Base-by-base conservation (phyloP, 2,888 invertebrate species). In the Subacronicta megacephala region DNA sequence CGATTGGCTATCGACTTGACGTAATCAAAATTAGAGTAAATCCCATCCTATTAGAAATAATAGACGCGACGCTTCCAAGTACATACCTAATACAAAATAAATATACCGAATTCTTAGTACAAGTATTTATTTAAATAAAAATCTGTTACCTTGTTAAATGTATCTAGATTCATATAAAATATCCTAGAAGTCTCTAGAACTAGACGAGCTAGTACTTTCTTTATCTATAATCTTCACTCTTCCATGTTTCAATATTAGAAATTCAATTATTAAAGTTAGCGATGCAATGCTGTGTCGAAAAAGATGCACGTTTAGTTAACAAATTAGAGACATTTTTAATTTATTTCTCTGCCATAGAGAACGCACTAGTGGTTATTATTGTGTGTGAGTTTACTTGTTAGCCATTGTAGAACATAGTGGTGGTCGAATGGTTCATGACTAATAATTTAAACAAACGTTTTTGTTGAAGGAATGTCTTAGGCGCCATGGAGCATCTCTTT, bases 211-310 rank as follows among this genome's bases (percentile, higher is more conserved):
- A 88, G 85, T 74, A 79, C 80, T 82, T 79, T 85, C 80, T 90
- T 72, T 89, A 80, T 86, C 78, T 87, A 75, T 75, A 82, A 87
- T 87, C 88, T 93, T 93, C 93, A 94, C 94, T 94, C 94, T 94
- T 94, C 94, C 94, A 94, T 94, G 80, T 93, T 93, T 92, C 83
- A 88, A 89, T 81, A 82, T 81, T 87, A 87, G 85, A 67, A 72
- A 79, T 72, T 76, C 58, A 72, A 64, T 66, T 70, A 68, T 64
- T 77, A 72, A 78, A 73, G 62, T 62, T 75, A 80, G 75, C 65
- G 72, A 75, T 75, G 81, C 82, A 87, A 81, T 73, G 84, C 82
- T 82, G 77, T 84, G 81, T 83, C 82, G 56, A 76, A 70, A 82
- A 75, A 78, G 83, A 80, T 93, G 93, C 93, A 94, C 93, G 93